Evolutionary conservation across 2,888 invertebrate species (phyloP).

Genomic region (Drosophila ustulata): DNA sequence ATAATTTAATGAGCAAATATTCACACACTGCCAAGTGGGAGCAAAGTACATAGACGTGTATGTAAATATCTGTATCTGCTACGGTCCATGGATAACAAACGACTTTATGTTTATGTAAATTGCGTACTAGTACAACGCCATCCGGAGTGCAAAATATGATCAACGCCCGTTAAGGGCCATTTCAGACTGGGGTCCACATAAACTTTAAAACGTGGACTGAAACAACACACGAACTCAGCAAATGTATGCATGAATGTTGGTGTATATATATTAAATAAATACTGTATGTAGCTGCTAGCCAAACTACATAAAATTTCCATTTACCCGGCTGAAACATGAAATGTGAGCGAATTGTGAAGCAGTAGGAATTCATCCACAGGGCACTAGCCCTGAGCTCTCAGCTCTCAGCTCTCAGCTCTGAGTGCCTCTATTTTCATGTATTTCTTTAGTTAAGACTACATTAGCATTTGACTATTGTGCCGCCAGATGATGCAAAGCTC

Average conservation of each 20-base stretch:
- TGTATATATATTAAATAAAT: slow-evolving; percentile 2
- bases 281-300: slow-evolving; percentile 11
- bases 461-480: slow-evolving; percentile 59
- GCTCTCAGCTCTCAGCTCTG: slow-evolving; percentile 10
- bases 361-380: slow-evolving; percentile 26
- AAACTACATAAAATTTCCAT: slow-evolving; percentile 71
- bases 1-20: slow-evolving; percentile 29
- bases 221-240: slow-evolving; percentile 38
- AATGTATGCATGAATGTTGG: slow-evolving; percentile 4
- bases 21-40: slow-evolving; percentile 15
- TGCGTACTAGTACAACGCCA: slow-evolving; percentile 50
- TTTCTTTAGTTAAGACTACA: slow-evolving; percentile 41
- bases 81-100: slow-evolving; percentile 58
- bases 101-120: slow-evolving; percentile 80
- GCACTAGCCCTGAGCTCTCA: slow-evolving; percentile 16
- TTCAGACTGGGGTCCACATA: slow-evolving; percentile 46
- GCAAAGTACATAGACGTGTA: slow-evolving; percentile 2
- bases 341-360: slow-evolving; percentile 33
- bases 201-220: slow-evolving; percentile 64
- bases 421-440: background rate
- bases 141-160: slow-evolving; percentile 78
- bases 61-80: slow-evolving; percentile 23
- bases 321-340: slow-evolving; percentile 52
- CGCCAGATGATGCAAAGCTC: slow-evolving; percentile 27
- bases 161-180: slow-evolving; percentile 51